Percentiles rank a stretch among this genome's conserved stretches.
phyloP scores from a whole-genome alignment of 1,140 invertebrate species.

The Manduca sexta region DNA sequence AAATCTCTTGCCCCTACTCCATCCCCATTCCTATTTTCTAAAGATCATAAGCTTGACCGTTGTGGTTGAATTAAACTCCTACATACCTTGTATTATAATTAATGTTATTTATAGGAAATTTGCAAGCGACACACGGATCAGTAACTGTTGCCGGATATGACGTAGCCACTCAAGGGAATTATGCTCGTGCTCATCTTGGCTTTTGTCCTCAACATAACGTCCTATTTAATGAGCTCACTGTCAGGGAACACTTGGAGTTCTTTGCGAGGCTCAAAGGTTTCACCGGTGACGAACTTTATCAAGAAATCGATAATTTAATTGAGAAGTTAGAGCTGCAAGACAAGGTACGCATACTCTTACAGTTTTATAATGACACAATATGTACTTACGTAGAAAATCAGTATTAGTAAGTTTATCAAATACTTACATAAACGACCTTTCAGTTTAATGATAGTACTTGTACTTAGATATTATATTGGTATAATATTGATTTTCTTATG shows the following conservation, averaged over 20 bases:
- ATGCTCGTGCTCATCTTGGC: conserved; percentile 82
- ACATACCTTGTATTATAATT: too few relatives aligned
- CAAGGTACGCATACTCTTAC: conserved; percentile 32
- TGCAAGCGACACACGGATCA: conserved; percentile 76
- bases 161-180: conserved; percentile 72
- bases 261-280: conserved; percentile 87
- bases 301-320: conserved; percentile 69
- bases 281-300: conserved; percentile 57
- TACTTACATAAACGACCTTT: too few relatives aligned
- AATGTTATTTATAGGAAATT: conserved; percentile 57
- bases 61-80: too few relatives aligned
- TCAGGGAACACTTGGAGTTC: conserved; percentile 91
- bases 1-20: too few relatives aligned
- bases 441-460: too few relatives aligned
- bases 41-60: too few relatives aligned
- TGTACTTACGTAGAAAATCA: too few relatives aligned
- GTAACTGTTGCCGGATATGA: conserved; percentile 82
- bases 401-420: too few relatives aligned
- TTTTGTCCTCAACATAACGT: conserved; percentile 97
- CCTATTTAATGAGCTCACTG: conserved; percentile 92
- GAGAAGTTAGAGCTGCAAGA: conserved; percentile 52
- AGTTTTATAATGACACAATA: not conserved
- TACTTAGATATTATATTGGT: too few relatives aligned
- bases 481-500: not conserved
- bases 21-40: too few relatives aligned